These are phyloP conservation scores for Parelbella ahira DNA, from an alignment of 2,888 invertebrate genomes.

Conservation along the genomic window DNA sequence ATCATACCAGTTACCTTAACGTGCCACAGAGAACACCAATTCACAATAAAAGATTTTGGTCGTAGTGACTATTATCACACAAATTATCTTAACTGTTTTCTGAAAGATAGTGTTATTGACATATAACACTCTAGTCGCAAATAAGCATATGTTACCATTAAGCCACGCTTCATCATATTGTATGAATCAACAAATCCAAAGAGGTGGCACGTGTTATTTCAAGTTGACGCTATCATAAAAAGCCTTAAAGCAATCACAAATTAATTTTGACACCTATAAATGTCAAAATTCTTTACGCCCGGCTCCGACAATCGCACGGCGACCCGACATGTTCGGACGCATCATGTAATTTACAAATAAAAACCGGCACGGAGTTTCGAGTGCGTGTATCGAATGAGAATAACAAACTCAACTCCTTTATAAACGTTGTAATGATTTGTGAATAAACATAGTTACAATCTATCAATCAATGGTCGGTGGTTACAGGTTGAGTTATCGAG, in stretches of 20 bases:
- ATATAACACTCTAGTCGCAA: too few relatives aligned
- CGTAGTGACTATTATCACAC: too few relatives aligned
- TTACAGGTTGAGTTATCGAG: slow-evolving; percentile 17
- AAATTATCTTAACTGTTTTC: too few relatives aligned
- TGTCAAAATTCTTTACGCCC: slow-evolving; percentile 11
- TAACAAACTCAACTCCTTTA: slow-evolving; percentile 15
- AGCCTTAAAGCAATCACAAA: slow-evolving; percentile 9
- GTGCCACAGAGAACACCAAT: too few relatives aligned
- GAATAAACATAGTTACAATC: slow-evolving; percentile 25
- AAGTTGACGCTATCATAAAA: slow-evolving; percentile 9
- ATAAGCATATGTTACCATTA: too few relatives aligned
- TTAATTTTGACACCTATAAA: slow-evolving; percentile 21
- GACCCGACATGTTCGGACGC: neutral
- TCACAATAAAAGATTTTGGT: too few relatives aligned
- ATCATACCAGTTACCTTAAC: too few relatives aligned
- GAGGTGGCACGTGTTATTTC: too few relatives aligned
- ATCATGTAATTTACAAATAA: slow-evolving; percentile 19
- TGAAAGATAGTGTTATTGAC: too few relatives aligned
- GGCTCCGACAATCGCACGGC: slow-evolving; percentile 2
- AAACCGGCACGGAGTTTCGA: slow-evolving; percentile 7
- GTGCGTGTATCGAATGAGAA: slow-evolving; percentile 15
- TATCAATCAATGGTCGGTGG: slow-evolving; percentile 16
- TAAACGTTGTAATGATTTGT: slow-evolving; percentile 17
- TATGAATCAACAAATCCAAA: too few relatives aligned
- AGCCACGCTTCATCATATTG: too few relatives aligned